Evolutionary conservation across 2,888 invertebrate species (phyloP).

Genomic region (Automeris io): DNA sequence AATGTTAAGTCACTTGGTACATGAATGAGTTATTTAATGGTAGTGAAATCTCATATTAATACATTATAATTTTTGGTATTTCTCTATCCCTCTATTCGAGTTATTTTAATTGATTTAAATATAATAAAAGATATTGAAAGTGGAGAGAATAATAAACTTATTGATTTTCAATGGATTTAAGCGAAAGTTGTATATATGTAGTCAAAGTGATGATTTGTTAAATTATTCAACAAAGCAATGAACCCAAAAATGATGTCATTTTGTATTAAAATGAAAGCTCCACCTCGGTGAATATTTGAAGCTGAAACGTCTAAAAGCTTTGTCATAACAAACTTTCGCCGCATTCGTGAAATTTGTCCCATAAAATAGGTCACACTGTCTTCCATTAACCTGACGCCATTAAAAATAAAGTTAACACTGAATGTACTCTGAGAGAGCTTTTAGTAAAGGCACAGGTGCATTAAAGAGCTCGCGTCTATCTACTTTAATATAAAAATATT

Average conservation of each 20-base stretch:
- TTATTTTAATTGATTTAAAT: no score
- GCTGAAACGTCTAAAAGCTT: slow-evolving; percentile 52
- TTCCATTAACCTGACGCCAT: slow-evolving; percentile 67
- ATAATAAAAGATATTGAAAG: no score
- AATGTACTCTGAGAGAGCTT: slow-evolving; percentile 60
- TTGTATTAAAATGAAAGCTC: not conserved
- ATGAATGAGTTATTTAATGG: slow-evolving; percentile 9
- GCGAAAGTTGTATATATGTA: no score
- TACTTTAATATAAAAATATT: slow-evolving; percentile 61
- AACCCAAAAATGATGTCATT: not conserved
- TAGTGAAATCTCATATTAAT: not conserved
- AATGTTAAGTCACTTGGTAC: slow-evolving; percentile 5
- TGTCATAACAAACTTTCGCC: slow-evolving; percentile 57
- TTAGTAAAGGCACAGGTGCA: slow-evolving; percentile 69
- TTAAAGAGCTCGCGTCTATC: slow-evolving; percentile 50
- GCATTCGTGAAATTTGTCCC: slow-evolving; percentile 64
- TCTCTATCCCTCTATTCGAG: no score
- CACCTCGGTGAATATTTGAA: slow-evolving; percentile 34
- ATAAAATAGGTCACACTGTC: slow-evolving; percentile 65
- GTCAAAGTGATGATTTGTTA: no score
- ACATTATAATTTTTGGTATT: no score
- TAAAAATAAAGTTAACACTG: slow-evolving; percentile 65
- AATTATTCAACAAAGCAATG: not conserved
- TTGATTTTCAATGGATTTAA: no score
- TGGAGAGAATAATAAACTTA: no score